Evolutionary conservation across 2,797 vertebrate species (phyloP).

Genomic region (Eulemur rubriventer): DNA sequence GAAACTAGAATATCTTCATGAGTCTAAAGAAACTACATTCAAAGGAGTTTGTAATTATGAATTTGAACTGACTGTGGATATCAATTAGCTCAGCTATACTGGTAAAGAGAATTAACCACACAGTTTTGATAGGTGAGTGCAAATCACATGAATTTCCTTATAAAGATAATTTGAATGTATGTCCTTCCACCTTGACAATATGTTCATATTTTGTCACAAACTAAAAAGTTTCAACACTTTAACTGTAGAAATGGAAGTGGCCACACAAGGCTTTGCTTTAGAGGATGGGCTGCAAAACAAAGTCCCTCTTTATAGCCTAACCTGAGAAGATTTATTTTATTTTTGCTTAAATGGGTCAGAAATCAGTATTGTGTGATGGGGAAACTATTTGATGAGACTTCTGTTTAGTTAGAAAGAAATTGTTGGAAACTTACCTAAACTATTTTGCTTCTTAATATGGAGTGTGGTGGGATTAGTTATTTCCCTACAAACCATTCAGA

Average conservation of each 20-base stretch:
- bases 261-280: background rate
- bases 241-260: background rate
- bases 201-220: background rate
- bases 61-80: background rate
- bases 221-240: background rate
- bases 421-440: background rate
- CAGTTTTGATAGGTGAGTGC: background rate
- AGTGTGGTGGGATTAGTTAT: background rate
- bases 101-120: background rate
- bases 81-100: background rate
- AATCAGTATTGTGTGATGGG: background rate
- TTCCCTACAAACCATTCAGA: background rate
- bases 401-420: background rate
- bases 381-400: background rate
- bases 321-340: background rate
- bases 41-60: background rate
- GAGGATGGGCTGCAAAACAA: background rate
- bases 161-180: background rate
- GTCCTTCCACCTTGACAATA: background rate
- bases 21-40: background rate
- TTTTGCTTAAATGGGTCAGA: background rate
- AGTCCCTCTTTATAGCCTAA: background rate
- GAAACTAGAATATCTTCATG: background rate
- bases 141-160: background rate
- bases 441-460: background rate